Evolutionary conservation across 2,888 invertebrate species (phyloP).

Genomic region (Epinotia bilunana): DNA sequence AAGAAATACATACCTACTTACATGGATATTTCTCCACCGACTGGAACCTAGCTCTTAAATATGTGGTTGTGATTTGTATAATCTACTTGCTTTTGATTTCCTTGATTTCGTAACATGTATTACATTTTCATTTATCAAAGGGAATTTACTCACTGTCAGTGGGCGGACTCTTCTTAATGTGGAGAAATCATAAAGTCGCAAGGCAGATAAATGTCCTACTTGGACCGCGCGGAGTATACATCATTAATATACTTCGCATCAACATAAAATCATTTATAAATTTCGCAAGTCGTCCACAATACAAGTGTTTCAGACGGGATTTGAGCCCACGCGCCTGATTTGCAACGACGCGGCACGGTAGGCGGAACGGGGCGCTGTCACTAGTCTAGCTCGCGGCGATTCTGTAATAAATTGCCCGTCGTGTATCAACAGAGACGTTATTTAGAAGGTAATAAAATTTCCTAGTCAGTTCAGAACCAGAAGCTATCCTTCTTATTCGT

Average conservation of each 20-base stretch:
- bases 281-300: conserved; percentile 64
- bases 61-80: neutral
- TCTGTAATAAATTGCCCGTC: conserved; percentile 42
- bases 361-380: conserved; percentile 66
- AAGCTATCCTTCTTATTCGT: conserved; percentile 12
- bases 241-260: conserved; percentile 71
- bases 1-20: no score
- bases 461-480: conserved; percentile 30
- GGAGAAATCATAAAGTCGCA: conserved; percentile 33
- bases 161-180: conserved; percentile 36
- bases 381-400: conserved; percentile 49
- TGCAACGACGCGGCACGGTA: conserved; percentile 65
- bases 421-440: conserved; percentile 31
- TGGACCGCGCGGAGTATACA: conserved; percentile 47
- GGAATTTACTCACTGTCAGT: conserved; percentile 32
- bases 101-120: conserved; percentile 5
- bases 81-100: neutral
- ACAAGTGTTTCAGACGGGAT: conserved; percentile 67
- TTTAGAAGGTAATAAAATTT: conserved; percentile 31
- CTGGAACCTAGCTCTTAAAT: neutral
- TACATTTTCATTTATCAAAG: conserved; percentile 34
- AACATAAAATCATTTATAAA: conserved; percentile 63
- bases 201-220: conserved; percentile 37
- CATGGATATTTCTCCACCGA: no score
- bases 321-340: conserved; percentile 80